A percentile compares a stretch with the other conserved stretches of the same genome.
Conservation (phyloP, 1,140 invertebrate species). For the Dermatophagoides farinae region DNA sequence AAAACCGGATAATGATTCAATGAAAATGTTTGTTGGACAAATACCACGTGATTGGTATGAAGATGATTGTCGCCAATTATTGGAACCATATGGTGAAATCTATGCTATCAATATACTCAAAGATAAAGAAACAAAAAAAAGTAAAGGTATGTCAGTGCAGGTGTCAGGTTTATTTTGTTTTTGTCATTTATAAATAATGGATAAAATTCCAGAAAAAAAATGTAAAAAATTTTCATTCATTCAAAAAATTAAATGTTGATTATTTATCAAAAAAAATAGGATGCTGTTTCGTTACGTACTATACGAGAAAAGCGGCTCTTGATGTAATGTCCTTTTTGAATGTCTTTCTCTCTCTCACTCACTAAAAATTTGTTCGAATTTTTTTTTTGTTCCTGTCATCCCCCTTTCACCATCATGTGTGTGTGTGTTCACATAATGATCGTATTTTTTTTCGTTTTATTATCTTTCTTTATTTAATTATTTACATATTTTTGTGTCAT, state of each 20-base stretch:
- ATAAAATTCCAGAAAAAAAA: no score
- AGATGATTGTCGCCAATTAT: slow-evolving; percentile 76
- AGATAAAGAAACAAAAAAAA: slow-evolving; percentile 42
- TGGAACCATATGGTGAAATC: slow-evolving; percentile 87
- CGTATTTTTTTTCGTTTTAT: background rate
- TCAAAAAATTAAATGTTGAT: background rate
- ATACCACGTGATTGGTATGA: slow-evolving; percentile 93
- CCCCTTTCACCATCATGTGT: no score
- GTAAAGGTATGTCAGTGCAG: slow-evolving; percentile 9
- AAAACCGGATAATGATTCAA: slow-evolving; percentile 77
- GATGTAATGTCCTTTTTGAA: slow-evolving; percentile 28
- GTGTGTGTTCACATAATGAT: background rate
- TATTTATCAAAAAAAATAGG: slow-evolving; percentile 44
- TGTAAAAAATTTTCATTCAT: no score
- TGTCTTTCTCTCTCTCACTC: background rate
- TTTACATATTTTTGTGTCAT: no score
- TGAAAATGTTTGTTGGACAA: slow-evolving; percentile 99
- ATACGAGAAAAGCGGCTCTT: slow-evolving; percentile 82
- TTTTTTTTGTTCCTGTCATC: background rate
- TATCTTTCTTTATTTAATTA: background rate
- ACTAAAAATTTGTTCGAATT: background rate
- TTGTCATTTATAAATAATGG: no score
- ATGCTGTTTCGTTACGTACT: slow-evolving; percentile 98
- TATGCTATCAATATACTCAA: slow-evolving; percentile 91
- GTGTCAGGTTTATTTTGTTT: background rate